phyloP scores from a whole-genome alignment of 2,113 vertebrate species.

The Baryphthengus martii region DNA sequence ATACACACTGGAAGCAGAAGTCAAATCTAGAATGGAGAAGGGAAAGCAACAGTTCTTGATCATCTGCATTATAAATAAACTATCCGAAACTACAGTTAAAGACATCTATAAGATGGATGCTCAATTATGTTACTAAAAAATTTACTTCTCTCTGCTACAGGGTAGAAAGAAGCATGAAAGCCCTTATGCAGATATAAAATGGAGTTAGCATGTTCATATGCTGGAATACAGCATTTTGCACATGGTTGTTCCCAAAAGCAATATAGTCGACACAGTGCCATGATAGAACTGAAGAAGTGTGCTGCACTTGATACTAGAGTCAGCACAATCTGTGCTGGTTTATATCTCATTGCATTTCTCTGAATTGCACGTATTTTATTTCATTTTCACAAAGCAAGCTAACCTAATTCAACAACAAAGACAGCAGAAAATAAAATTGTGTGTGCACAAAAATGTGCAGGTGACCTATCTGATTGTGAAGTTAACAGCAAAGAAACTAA shows the following conservation, averaged over 20 bases:
- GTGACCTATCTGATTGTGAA: neutral
- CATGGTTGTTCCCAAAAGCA: neutral
- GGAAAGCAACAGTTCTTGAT: neutral
- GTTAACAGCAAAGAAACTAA: neutral
- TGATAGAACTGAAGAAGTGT: neutral
- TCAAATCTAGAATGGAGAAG: neutral
- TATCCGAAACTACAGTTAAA: neutral
- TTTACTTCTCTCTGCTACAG: neutral
- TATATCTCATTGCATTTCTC: neutral
- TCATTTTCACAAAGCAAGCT: neutral
- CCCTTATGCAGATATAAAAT: neutral
- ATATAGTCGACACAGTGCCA: neutral
- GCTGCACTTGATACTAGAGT: neutral
- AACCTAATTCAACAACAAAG: neutral
- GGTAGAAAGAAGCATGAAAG: neutral
- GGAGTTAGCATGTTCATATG: neutral
- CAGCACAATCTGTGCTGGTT: neutral
- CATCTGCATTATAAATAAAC: neutral
- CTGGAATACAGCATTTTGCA: neutral
- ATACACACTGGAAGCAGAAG: neutral
- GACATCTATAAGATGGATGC: neutral
- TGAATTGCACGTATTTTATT: too few species aligned
- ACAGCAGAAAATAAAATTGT: neutral
- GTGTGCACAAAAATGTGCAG: neutral
- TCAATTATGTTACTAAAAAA: neutral